Evolutionary conservation across 1,140 invertebrate genomes (phyloP), one percentile per base, ranked within the genome.

Genomic region (Drosophila triauraria): DNA sequence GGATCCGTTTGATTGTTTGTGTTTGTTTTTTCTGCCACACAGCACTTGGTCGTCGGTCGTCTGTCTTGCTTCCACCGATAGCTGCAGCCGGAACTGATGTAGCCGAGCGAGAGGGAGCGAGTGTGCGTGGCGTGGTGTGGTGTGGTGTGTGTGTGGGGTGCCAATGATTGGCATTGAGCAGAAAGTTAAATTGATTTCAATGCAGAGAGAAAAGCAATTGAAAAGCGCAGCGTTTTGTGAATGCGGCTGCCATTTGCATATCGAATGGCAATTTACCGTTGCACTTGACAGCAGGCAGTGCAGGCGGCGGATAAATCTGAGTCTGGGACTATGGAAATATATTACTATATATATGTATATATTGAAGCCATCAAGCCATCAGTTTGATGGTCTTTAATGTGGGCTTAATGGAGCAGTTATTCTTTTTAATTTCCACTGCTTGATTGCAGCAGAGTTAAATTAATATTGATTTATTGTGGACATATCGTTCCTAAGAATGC

Each of bases 151-250:
- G 68, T 75, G 79, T 69, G 60, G 56, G 56, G 84, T 88, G 84
- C 76, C 84, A 88, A 87, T 87, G 84, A 87, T 87, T 87, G 84
- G 77, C 84, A 78, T 88, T 87, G 80, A 87, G 72, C 84, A 88
- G 84, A 87, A 87, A 87, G 84, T 88, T 88, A 87, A 87, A 87
- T 88, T 88, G 84, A 84, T 88, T 88, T 87, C 84, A 84, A 87
- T 88, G 83, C 80, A 80, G 68, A 72, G 68, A 79, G 64, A 78
- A 77, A 77, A 62, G 81, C 84, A 88, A 88, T 88, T 80, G 84
- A 87, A 87, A 87, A 80, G 84, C 84, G 76, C 84, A 83, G 84
- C 80, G 68, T 83, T 86, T 82, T 75, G 63, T 86, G 80, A 83
- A 80, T 83, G 80, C 77, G 84, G 58, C 76, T 83, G 80, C 82